Conservation (phyloP, 2,888 invertebrate species). For the Hypselothyrea guttata region DNA sequence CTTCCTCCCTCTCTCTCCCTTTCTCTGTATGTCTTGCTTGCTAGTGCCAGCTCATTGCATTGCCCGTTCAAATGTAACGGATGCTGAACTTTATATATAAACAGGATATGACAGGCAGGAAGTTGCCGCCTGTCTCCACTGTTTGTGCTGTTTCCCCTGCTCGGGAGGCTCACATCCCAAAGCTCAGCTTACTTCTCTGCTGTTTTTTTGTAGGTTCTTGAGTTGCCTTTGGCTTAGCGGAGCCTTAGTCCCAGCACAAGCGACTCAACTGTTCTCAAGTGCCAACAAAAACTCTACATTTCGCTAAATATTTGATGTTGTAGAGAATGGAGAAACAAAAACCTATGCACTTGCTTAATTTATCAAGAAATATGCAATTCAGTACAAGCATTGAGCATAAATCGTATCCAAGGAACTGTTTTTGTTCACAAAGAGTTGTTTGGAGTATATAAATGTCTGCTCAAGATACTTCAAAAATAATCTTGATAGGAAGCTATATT, state of each 20-base stretch:
- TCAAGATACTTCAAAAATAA: background rate
- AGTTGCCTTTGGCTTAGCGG: slow-evolving; percentile 51
- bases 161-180: too few relatives aligned
- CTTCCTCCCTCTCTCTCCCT: background rate
- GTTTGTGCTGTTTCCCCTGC: background rate
- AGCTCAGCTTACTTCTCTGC: slow-evolving; percentile 40
- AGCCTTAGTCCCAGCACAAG: slow-evolving; percentile 24
- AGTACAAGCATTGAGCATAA: background rate
- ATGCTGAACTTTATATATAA: slow-evolving; percentile 70
- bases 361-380: slow-evolving; percentile 22
- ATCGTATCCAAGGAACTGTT: background rate
- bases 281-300: slow-evolving; percentile 30
- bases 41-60: slow-evolving; percentile 41
- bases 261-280: slow-evolving; percentile 19
- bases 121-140: slow-evolving; percentile 22
- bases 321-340: background rate
- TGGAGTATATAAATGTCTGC: too few relatives aligned
- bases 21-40: background rate
- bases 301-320: slow-evolving; percentile 42
- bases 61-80: slow-evolving; percentile 65
- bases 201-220: slow-evolving; percentile 18
- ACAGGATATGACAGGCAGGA: slow-evolving; percentile 75
- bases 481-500: too few relatives aligned
- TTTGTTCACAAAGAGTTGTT: too few relatives aligned
- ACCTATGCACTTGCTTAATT: background rate